Percentiles rank a stretch among this genome's conserved stretches.
Evolutionary conservation across 2,113 vertebrate species (phyloP).

Genomic region (Percina caprodes): DNA sequence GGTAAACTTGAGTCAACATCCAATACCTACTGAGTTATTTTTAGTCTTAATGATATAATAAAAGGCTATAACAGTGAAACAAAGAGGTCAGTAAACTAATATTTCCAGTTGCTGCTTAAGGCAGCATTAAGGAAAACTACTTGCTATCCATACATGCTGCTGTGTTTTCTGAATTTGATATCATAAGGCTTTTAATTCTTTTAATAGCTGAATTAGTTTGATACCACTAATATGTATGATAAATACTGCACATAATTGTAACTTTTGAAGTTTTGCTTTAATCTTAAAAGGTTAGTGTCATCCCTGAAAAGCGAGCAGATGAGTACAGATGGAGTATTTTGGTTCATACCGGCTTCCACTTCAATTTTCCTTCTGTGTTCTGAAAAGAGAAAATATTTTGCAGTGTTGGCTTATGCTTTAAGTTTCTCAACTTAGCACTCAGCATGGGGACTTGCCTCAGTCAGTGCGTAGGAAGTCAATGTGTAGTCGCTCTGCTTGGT

Average conservation of each 20-base stretch:
- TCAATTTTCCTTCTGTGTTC: neutral
- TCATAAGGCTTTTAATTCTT: neutral
- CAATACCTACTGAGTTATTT: neutral
- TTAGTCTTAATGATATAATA: neutral
- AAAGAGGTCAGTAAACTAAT: neutral
- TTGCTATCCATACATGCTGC: neutral
- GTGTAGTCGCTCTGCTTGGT: constrained; percentile 10
- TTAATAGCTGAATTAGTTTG: neutral
- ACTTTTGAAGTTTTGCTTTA: neutral
- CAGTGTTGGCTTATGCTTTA: neutral
- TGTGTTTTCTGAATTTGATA: neutral
- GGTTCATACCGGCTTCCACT: neutral
- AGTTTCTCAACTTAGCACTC: neutral
- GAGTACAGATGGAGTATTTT: neutral
- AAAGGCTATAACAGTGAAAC: neutral
- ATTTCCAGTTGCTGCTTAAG: too few species aligned
- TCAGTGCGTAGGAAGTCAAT: constrained; percentile 24
- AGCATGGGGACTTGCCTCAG: constrained; percentile 17
- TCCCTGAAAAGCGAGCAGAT: neutral
- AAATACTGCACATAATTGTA: neutral
- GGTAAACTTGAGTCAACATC: neutral
- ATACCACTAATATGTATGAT: neutral
- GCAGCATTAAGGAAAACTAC: neutral
- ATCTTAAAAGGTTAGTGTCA: neutral
- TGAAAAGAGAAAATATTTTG: neutral